These are phyloP conservation scores for Kobus ellipsiprymnus DNA, from an alignment of 2,113 vertebrate genomes.

Conservation along the genomic window DNA sequence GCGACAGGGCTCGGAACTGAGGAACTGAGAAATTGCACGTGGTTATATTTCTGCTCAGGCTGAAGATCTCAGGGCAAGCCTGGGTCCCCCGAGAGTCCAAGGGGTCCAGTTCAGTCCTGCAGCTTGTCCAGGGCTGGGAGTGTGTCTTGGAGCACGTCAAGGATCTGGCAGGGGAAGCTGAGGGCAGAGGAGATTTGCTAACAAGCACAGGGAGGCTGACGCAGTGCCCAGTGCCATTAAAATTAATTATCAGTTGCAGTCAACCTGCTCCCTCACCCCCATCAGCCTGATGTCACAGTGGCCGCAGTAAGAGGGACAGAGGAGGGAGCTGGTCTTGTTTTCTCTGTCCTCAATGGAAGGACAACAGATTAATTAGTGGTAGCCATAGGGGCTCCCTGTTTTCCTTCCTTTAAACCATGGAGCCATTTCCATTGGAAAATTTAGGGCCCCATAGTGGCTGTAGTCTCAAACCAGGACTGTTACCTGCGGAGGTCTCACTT, in stretches of 20 bases:
- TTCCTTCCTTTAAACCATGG: background rate
- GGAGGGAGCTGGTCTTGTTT: background rate
- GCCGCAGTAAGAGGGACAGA: background rate
- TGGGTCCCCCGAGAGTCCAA: background rate
- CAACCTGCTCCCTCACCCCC: background rate
- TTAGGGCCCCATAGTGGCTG: background rate
- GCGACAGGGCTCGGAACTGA: background rate
- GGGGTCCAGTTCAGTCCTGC: background rate
- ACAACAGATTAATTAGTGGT: background rate
- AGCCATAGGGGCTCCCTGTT: background rate
- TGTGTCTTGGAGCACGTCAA: accelerated
- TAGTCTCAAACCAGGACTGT: background rate
- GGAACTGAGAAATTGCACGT: background rate
- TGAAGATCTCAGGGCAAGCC: background rate
- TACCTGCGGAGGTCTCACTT: accelerated
- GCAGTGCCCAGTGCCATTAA: background rate
- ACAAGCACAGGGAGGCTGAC: background rate
- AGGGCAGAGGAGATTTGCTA: background rate
- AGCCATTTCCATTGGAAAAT: background rate
- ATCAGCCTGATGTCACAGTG: background rate
- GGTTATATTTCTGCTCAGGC: background rate
- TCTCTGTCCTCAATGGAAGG: background rate
- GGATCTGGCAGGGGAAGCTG: background rate
- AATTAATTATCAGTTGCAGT: background rate
- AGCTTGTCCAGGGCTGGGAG: background rate